Conservation (phyloP, 2,797 vertebrate genomes). For the Premnoplex brunnescens region DNA sequence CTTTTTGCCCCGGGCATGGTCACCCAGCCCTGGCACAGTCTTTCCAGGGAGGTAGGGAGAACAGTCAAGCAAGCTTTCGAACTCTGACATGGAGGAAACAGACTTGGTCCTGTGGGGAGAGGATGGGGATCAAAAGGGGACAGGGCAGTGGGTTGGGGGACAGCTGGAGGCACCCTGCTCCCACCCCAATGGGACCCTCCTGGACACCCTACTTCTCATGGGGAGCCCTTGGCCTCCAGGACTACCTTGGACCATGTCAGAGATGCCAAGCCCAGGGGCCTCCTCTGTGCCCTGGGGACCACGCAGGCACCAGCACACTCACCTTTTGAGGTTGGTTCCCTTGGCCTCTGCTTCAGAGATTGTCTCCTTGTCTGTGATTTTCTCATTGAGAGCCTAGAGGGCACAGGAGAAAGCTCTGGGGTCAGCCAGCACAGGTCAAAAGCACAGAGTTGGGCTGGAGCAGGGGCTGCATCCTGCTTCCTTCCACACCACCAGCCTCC, state of each 20-base stretch:
- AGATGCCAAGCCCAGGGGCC: neutral
- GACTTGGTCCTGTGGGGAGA: slow-evolving; percentile 79
- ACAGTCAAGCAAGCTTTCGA: slow-evolving; percentile 83
- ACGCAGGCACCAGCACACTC: neutral
- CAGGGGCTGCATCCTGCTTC: neutral
- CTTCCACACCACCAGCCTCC: neutral
- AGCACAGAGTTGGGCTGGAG: neutral
- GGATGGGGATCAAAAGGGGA: neutral
- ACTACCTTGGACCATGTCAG: neutral
- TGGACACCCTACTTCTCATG: neutral
- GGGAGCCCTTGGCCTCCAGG: neutral
- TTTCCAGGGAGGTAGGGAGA: slow-evolving; percentile 81
- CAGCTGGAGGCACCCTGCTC: neutral
- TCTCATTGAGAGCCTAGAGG: slow-evolving; percentile 81
- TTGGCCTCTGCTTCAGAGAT: slow-evolving; percentile 80
- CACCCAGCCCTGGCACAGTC: slow-evolving; percentile 55
- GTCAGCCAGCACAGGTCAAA: neutral
- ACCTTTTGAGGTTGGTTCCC: slow-evolving; percentile 87
- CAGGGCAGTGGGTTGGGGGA: rapidly evolving
- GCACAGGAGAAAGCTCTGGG: neutral
- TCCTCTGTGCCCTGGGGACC: rapidly evolving
- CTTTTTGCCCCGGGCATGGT: slow-evolving; percentile 71
- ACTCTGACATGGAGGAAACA: slow-evolving; percentile 84
- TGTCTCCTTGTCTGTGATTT: slow-evolving; percentile 83
- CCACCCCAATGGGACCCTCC: neutral